These are phyloP conservation scores for Pseudopipra pipra DNA, from an alignment of 2,113 vertebrate species.

Conservation along the genomic window DNA sequence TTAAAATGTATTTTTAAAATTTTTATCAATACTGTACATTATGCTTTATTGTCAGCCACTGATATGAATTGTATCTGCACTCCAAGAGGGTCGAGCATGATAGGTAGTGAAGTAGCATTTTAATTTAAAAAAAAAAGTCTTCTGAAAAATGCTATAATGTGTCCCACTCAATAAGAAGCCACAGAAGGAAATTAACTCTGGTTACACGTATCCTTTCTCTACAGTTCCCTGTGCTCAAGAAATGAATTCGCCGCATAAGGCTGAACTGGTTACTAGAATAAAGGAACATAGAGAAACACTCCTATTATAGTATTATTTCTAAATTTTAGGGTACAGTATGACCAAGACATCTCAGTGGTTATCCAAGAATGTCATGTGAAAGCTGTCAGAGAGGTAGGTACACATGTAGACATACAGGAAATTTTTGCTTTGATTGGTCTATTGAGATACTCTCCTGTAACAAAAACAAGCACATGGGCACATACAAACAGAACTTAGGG, in stretches of 20 bases:
- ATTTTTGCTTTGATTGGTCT: neutral
- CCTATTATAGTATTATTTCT: neutral
- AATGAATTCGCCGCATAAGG: neutral
- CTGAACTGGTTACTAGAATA: neutral
- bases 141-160: neutral
- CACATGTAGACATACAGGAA: neutral
- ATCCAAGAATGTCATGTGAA: neutral
- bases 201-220: neutral
- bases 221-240: neutral
- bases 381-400: neutral
- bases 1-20: slow-evolving; percentile 21
- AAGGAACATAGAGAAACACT: neutral
- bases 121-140: neutral
- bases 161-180: neutral
- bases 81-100: neutral
- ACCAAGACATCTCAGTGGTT: neutral
- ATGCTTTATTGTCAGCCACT: neutral
- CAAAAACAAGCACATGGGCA: neutral
- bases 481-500: neutral
- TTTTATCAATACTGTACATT: neutral
- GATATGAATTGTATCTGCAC: neutral
- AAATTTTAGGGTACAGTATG: neutral
- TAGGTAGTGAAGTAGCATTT: neutral
- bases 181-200: neutral
- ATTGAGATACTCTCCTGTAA: neutral